Conservation (phyloP, 1,140 invertebrate species). For the Atta cephalotes region DNA sequence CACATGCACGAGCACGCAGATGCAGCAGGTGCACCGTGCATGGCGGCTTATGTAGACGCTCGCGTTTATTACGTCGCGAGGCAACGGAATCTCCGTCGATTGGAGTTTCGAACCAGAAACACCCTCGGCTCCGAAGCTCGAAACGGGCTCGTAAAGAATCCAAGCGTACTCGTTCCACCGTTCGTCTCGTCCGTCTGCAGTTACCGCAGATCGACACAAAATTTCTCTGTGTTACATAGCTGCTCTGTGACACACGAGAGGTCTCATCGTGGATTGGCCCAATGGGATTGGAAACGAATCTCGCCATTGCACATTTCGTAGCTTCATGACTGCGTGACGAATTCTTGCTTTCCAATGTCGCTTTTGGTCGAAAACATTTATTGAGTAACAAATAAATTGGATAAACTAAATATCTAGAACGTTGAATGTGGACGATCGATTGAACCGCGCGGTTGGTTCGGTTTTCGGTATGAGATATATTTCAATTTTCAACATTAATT, state of each 20-base stretch:
- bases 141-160: constrained; percentile 58
- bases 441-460: not conserved
- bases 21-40: constrained; percentile 25
- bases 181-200: constrained; percentile 27
- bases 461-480: not conserved
- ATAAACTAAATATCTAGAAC: not conserved
- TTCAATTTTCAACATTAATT: constrained; percentile 34
- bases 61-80: constrained; percentile 56
- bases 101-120: constrained; percentile 34
- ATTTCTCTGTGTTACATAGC: constrained; percentile 56
- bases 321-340: not conserved
- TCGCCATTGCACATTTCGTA: not conserved
- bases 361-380: not conserved
- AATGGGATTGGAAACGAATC: constrained; percentile 13
- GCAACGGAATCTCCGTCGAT: constrained; percentile 24
- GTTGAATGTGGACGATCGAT: constrained; percentile 6
- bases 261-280: constrained; percentile 10
- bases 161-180: not conserved
- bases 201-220: constrained; percentile 44
- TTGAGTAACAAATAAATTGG: not conserved
- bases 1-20: constrained; percentile 20
- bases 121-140: constrained; percentile 1
- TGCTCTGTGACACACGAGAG: constrained; percentile 12
- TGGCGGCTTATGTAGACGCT: constrained; percentile 24
- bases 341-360: not conserved